Conservation (phyloP, 2,888 invertebrate species). For the Cryptus armator region DNA sequence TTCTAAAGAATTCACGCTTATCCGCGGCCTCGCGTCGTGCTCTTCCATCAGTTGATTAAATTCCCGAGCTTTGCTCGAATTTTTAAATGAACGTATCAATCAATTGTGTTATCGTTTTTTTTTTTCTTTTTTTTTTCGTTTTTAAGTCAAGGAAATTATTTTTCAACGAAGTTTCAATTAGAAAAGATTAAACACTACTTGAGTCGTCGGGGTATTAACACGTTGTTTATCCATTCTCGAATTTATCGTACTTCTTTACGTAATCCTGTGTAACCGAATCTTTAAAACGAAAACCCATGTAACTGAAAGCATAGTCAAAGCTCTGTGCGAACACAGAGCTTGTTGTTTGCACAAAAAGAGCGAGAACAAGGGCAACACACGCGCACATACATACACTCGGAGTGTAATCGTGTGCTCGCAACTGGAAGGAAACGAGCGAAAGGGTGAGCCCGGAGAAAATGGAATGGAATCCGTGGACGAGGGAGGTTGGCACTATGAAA, state of each 20-base stretch:
- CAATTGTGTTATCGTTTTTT: background rate
- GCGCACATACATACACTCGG: constrained; percentile 6
- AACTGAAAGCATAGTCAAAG: background rate
- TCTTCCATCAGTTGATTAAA: constrained; percentile 37
- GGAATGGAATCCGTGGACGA: constrained; percentile 46
- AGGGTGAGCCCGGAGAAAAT: constrained; percentile 39
- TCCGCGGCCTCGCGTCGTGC: background rate
- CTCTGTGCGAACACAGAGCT: background rate
- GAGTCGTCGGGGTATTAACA: too few species aligned
- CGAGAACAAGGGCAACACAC: constrained; percentile 9
- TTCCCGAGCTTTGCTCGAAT: constrained; percentile 8
- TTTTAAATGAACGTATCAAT: background rate
- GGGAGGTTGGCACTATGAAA: constrained; percentile 25
- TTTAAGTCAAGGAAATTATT: background rate
- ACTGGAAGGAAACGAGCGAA: constrained; percentile 30
- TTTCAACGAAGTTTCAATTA: too few species aligned
- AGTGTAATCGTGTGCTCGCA: constrained; percentile 53
- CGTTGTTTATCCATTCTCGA: background rate
- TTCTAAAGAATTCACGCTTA: constrained; percentile 11
- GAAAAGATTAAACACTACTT: too few species aligned
- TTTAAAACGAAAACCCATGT: background rate
- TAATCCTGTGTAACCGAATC: background rate
- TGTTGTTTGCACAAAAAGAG: constrained; percentile 32
- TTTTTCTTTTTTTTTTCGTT: background rate
- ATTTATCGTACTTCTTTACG: background rate